Evolutionary conservation across 2,797 vertebrate species (phyloP).

Genomic region (Lacerta viridis): DNA sequence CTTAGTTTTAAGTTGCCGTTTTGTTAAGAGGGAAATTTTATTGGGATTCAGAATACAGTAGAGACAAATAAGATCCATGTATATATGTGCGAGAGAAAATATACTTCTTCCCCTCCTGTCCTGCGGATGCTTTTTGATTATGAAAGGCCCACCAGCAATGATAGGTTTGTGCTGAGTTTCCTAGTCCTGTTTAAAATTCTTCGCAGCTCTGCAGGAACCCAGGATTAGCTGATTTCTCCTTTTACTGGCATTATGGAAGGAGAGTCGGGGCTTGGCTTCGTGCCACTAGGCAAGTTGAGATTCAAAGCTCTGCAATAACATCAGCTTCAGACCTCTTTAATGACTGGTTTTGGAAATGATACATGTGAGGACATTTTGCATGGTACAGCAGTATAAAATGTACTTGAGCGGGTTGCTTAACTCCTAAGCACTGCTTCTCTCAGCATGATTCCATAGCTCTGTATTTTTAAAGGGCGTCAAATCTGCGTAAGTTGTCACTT

Average conservation of each 20-base stretch:
- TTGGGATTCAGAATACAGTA: not conserved
- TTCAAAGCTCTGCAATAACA: conserved; percentile 22
- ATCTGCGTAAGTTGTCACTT: not conserved
- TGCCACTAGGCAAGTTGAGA: conserved; percentile 2
- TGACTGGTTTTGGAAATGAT: conserved; percentile 12
- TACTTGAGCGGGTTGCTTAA: not conserved
- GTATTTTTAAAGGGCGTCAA: conserved; percentile 15
- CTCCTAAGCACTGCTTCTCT: not conserved
- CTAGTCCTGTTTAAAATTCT: conserved; percentile 20
- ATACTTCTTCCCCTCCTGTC: too few species aligned
- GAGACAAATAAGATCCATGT: not conserved
- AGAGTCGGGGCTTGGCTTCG: conserved; percentile 30
- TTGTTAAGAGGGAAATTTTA: not conserved
- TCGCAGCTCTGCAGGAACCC: conserved; percentile 24
- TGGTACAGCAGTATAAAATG: conserved; percentile 36
- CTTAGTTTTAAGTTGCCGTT: not conserved
- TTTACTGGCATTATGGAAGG: conserved; percentile 23
- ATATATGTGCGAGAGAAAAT: not conserved
- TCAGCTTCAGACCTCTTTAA: conserved; percentile 22
- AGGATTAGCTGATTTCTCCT: conserved; percentile 38
- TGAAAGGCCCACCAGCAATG: not conserved
- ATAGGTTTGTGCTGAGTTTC: not conserved
- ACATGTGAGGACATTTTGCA: conserved; percentile 4
- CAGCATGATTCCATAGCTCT: not conserved
- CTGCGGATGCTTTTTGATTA: not conserved